Percentiles rank a stretch among this genome's conserved stretches.
These are phyloP conservation scores for Anadara kagoshimensis DNA, from an alignment of 1,140 invertebrate genomes.

Conservation along the genomic window DNA sequence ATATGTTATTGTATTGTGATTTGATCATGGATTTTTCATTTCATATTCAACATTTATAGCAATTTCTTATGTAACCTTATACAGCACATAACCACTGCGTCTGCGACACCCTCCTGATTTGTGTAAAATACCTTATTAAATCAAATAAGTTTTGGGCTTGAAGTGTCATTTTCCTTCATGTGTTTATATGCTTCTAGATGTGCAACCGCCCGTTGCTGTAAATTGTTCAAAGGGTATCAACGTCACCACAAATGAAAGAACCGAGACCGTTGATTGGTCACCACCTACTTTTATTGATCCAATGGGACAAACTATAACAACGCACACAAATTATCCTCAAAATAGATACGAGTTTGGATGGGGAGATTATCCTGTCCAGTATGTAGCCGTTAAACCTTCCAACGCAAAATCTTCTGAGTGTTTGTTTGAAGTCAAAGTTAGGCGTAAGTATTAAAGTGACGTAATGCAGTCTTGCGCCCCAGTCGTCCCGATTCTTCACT, in stretches of 20 bases:
- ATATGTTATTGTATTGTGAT: too few species aligned
- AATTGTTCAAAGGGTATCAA: slow-evolving; percentile 32
- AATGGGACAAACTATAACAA: slow-evolving; percentile 20
- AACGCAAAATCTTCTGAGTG: slow-evolving; percentile 52
- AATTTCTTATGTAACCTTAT: too few species aligned
- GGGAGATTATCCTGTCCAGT: slow-evolving; percentile 33
- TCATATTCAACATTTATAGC: too few species aligned
- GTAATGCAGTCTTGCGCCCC: too few species aligned
- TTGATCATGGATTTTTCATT: too few species aligned
- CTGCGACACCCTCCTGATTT: too few species aligned
- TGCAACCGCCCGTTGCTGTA: slow-evolving; percentile 43
- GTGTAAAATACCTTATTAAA: too few species aligned
- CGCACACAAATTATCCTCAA: slow-evolving; percentile 37
- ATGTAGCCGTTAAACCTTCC: slow-evolving; percentile 39
- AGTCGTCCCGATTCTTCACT: too few species aligned
- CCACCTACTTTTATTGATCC: slow-evolving; percentile 46
- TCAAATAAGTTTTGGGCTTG: too few species aligned
- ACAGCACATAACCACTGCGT: too few species aligned
- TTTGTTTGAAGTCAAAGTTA: slow-evolving; percentile 39
- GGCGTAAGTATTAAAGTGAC: too few species aligned
- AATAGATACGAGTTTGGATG: slow-evolving; percentile 35
- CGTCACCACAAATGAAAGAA: background rate
- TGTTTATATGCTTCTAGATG: slow-evolving; percentile 25
- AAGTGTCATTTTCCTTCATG: too few species aligned
- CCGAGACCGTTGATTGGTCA: slow-evolving; percentile 29